phyloP scores from a whole-genome alignment of 2,888 invertebrate species.

The Patella pellucida region DNA sequence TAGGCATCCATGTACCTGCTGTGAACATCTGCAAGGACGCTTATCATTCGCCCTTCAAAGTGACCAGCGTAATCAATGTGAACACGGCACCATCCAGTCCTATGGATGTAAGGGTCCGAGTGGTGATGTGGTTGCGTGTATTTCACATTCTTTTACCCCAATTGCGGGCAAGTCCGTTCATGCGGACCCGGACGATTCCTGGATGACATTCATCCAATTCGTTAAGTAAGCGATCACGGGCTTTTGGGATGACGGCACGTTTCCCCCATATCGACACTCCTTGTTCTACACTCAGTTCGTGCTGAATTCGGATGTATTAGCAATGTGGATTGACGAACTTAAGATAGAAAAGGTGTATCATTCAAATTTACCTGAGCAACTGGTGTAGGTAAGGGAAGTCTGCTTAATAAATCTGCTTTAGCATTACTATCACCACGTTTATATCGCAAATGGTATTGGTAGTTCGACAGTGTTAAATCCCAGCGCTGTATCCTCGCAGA shows the following conservation, averaged over 20 bases:
- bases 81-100: too few species aligned
- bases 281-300: constrained; percentile 9
- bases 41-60: too few species aligned
- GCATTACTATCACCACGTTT: neutral
- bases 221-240: constrained; percentile 9
- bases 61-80: too few species aligned
- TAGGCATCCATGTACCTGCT: too few species aligned
- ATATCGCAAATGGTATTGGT: constrained; percentile 5
- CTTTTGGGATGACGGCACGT: constrained; percentile 21
- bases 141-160: neutral
- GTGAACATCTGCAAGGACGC: too few species aligned
- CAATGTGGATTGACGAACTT: constrained; percentile 18
- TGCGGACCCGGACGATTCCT: constrained; percentile 24
- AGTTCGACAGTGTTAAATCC: too few species aligned
- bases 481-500: constrained; percentile 7
- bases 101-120: too few species aligned
- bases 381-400: neutral
- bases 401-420: constrained; percentile 14
- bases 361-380: too few species aligned
- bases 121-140: too few species aligned
- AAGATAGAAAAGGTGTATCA: too few species aligned
- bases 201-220: constrained; percentile 28
- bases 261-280: constrained; percentile 28
- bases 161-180: constrained; percentile 17
- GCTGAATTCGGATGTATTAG: neutral